Evolutionary conservation across 2,113 vertebrate genomes (phyloP), one percentile per base, ranked within the genome.

Genomic region (Formicarius rufipectus): DNA sequence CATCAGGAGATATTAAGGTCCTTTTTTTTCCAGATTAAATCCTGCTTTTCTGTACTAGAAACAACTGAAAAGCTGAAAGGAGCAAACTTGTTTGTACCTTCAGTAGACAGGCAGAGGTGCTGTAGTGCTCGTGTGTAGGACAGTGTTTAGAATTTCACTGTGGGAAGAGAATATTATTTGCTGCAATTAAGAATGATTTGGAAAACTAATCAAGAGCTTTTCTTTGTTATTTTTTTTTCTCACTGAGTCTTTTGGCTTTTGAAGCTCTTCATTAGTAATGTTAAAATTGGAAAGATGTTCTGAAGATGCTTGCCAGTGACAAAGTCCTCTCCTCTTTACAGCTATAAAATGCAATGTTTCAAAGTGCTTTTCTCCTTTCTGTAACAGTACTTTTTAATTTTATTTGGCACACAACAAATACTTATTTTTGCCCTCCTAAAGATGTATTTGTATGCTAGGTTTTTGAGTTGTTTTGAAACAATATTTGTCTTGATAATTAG

Each of bases 401-500:
- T 95, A 84, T 97, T 95, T 97, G 92, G 84, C 91, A 87, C 68
- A 40, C 15, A 47, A 96, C 92, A 97, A 98, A 97, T 97, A 96
- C 96, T 98, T 97, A 91, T 92, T 95, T 97, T 97, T 96, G 71
- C 79, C 95, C 62, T 94, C 63, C 67, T 82, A 44, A 84, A 87
- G 96, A 97, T 96, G 97, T 89, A 92, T 93, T 94, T 97, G 75
- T 93, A 90, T 91, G 91, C 68, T 40, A 74, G 7, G 85, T 85
- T 97, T 97, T 94, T 71, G 64, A 95, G 89, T 93, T 95, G 66
- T 80, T 96, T 89, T 88, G 95, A 96, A 97, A 92, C 85, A 96
- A 93, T 97, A 82, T 95, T 94, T 96, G 67, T 87, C 93, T 96
- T 94, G 94, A 96, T 97, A 97, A 97, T 95, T 97, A 95, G 63